Evolutionary conservation across 2,888 invertebrate genomes (phyloP), one percentile per base, ranked within the genome.

Genomic region (Meghimatium bilineatum): DNA sequence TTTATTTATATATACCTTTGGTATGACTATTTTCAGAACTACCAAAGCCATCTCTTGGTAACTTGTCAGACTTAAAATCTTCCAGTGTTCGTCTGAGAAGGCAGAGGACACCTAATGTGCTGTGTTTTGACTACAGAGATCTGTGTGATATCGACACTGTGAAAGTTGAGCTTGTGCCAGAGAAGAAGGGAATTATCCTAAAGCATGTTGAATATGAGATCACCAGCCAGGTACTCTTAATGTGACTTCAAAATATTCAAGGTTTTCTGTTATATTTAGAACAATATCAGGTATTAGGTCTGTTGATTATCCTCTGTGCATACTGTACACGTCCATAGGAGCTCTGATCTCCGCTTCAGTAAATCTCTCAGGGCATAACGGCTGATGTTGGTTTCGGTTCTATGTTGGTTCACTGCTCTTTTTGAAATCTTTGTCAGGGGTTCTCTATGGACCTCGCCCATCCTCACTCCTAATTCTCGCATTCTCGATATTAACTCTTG

Each of bases 121-220:
- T 94, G 20, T 92, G 92, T n/a, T 92, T 91, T 85, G 91, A 89
- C 36, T 93, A 90, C 84, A 83, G 87, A 44, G 94, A 94, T 69
- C 87, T 94, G 60, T 90, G 90, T 86, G 90, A 91, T 14, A 87
- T 93, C 26, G 94, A 94, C 86, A 88, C 89, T n/a, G 89, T 94
- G 12, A 92, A 92, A 86, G 92, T 94, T 20, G 93, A 93, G 79
- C 89, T 94, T 20, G 92, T 94, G 20, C 94, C 94, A 29, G 94
- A 94, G 87, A 94, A 94, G 88, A 94, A 94, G 88, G 94, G 94
- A 26, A 87, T 94, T 32, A 92, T 94, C 38, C 87, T 94, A 44
- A 94, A 94, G 87, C 94, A 94, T 90, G 93, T 94, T 63, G 94
- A 94, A 88, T 94, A 94, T 91, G 93, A 94, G 89, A 91, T 94